Base-by-base conservation (phyloP, 2,888 invertebrate species). In the Prenolepis imparis region DNA sequence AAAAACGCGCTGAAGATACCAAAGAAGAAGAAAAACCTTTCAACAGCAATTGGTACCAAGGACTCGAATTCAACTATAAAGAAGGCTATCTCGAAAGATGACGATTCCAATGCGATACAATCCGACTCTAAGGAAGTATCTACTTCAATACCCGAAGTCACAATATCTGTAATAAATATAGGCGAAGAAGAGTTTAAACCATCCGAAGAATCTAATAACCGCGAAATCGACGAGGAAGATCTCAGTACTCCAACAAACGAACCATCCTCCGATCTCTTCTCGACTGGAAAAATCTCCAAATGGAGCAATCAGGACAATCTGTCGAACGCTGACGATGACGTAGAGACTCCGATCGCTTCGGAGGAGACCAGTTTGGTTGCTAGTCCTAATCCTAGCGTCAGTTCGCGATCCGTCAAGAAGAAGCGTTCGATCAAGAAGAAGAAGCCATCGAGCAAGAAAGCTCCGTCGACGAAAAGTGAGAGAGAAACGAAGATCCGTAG, bases 271-370 rank as follows among this genome's bases (percentile, higher is more conserved):
- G 36, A 44, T 8, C 86, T 90, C n/a, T 24, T 86, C 18, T 82
- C 86, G 12, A 12, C 87, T 5, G 61, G 84, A 1, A 92, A 87
- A 28, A 92, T 94, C 11, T 89, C 92, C 21, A 94, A 93, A 75
- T 94, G 95, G 94, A 86, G 86, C 39, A 93, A 93, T 18, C 91
- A 89, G 9, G 91, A 91, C 9, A 93, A 95, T 72, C 85, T 94
- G 4, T 88, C 93, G 3, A 91, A 90, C 18, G 78, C 93, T 2
- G 91, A 91, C 24, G 90, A n/a, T n/a, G n/a, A 91, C 6, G 83
- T 85, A 1, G 92, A 92, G 24, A 88, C 88, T 21, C 90, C 91
- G 12, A 75, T 87, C 0, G 82, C 88, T 0, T 85, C 91, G 3
- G 89, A 87, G 59, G 74, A 82, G 0, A 68, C 32, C 52, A 90